These are phyloP conservation scores for Osmerus mordax DNA, from an alignment of 2,113 vertebrate genomes.

Conservation along the genomic window DNA sequence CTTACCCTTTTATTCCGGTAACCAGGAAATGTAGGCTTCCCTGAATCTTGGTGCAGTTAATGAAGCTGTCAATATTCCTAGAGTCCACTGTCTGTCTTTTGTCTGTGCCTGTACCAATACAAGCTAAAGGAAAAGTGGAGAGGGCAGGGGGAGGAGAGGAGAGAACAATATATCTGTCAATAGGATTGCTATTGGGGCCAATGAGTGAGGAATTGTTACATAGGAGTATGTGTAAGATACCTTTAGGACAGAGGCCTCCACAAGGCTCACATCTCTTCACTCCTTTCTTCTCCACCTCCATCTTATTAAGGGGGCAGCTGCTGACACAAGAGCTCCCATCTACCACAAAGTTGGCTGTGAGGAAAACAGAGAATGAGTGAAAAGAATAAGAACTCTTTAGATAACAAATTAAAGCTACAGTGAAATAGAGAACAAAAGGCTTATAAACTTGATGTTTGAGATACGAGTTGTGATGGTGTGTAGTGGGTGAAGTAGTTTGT, in stretches of 20 bases:
- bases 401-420: background rate
- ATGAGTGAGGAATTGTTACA: background rate
- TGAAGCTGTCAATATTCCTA: constrained; percentile 84
- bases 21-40: constrained; percentile 89
- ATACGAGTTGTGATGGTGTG: background rate
- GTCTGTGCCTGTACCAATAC: constrained; percentile 76
- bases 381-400: background rate
- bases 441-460: too few relatives aligned
- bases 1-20: constrained; percentile 87
- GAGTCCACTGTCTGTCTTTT: constrained; percentile 83
- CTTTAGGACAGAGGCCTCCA: constrained; percentile 86
- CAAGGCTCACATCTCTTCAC: constrained; percentile 86
- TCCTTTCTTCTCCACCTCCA: constrained; percentile 85
- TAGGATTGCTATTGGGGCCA: background rate
- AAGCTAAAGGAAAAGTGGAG: constrained; percentile 65
- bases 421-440: background rate
- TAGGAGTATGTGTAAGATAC: constrained; percentile 54
- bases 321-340: constrained; percentile 90
- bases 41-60: constrained; percentile 92
- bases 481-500: background rate
- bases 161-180: background rate
- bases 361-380: constrained; percentile 3
- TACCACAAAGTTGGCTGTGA: constrained; percentile 84
- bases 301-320: constrained; percentile 83
- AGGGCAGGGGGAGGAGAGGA: background rate